Percentiles rank a stretch among this genome's conserved stretches.
Evolutionary conservation across 2,113 vertebrate species (phyloP).

Genomic region (Phoxinus phoxinus): DNA sequence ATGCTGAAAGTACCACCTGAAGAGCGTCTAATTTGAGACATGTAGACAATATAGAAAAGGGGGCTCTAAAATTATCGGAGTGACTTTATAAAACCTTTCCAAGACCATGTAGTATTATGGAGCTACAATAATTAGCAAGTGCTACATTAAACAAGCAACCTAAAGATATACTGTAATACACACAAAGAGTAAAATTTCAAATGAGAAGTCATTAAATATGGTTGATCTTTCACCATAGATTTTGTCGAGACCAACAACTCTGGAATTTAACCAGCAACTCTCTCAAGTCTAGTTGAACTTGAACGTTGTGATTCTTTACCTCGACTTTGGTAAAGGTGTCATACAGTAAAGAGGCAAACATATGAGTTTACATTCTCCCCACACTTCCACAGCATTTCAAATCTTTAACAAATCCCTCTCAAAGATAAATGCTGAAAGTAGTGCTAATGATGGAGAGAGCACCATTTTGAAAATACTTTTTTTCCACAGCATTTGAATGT

Average conservation of each 20-base stretch:
- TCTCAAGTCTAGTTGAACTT: background rate
- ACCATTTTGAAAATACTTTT: background rate
- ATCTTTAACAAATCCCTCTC: background rate
- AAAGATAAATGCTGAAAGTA: background rate
- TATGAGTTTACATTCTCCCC: background rate
- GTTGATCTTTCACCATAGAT: background rate
- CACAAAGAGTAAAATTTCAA: background rate
- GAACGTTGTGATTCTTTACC: background rate
- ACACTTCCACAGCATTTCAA: background rate
- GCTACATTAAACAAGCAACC: background rate
- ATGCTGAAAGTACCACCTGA: slow-evolving; percentile 95
- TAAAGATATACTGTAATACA: background rate
- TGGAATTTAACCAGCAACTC: background rate
- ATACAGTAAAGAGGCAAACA: background rate
- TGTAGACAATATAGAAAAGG: slow-evolving; percentile 59
- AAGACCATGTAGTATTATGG: background rate
- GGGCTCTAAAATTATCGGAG: background rate
- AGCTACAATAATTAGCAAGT: background rate
- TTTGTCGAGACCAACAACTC: background rate
- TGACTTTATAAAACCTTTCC: background rate
- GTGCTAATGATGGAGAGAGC: background rate
- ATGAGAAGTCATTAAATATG: background rate
- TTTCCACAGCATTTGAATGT: slow-evolving; percentile 9
- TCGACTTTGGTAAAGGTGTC: background rate
- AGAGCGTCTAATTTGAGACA: slow-evolving; percentile 89